Percentiles rank a stretch among this genome's conserved stretches.
These are phyloP conservation scores for Threskiornis aethiopicus DNA, from an alignment of 2,797 vertebrate species.

Conservation along the genomic window DNA sequence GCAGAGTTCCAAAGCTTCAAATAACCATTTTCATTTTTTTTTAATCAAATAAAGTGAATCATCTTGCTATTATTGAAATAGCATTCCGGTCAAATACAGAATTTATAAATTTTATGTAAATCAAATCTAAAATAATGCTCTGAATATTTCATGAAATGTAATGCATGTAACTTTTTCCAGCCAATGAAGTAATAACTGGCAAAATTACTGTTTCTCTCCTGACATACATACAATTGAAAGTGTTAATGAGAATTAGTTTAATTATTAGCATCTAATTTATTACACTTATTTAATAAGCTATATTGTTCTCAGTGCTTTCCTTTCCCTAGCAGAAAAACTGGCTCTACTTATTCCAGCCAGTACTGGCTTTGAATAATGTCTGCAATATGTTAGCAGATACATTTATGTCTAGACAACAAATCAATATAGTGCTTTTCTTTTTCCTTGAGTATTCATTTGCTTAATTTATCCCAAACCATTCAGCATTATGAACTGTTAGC, in stretches of 20 bases:
- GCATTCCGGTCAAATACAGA: slow-evolving; percentile 54
- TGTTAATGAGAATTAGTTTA: slow-evolving; percentile 50
- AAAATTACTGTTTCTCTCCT: slow-evolving; percentile 59
- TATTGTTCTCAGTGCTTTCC: slow-evolving; percentile 29
- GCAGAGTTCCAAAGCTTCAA: slow-evolving; percentile 71
- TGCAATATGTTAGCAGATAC: slow-evolving; percentile 88
- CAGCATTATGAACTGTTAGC: slow-evolving; percentile 69
- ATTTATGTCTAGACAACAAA: slow-evolving; percentile 90
- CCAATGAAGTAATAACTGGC: slow-evolving; percentile 49
- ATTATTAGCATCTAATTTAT: slow-evolving; percentile 67
- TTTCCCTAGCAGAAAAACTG: slow-evolving; percentile 68
- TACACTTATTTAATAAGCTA: slow-evolving; percentile 55
- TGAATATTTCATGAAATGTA: slow-evolving; percentile 59
- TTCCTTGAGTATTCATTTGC: slow-evolving; percentile 79
- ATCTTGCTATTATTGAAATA: slow-evolving; percentile 67
- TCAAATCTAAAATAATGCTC: slow-evolving; percentile 65
- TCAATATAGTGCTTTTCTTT: slow-evolving; percentile 81
- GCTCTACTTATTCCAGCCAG: slow-evolving; percentile 67
- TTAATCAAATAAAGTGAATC: slow-evolving; percentile 68
- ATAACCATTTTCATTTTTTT: slow-evolving; percentile 71
- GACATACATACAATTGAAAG: slow-evolving; percentile 8
- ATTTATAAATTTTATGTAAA: slow-evolving; percentile 68
- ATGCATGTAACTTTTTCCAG: slow-evolving; percentile 43
- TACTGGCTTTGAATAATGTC: slow-evolving; percentile 75
- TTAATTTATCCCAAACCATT: slow-evolving; percentile 77